Evolutionary conservation across 2,797 vertebrate species (phyloP).

Genomic region (Chelon labrosus): DNA sequence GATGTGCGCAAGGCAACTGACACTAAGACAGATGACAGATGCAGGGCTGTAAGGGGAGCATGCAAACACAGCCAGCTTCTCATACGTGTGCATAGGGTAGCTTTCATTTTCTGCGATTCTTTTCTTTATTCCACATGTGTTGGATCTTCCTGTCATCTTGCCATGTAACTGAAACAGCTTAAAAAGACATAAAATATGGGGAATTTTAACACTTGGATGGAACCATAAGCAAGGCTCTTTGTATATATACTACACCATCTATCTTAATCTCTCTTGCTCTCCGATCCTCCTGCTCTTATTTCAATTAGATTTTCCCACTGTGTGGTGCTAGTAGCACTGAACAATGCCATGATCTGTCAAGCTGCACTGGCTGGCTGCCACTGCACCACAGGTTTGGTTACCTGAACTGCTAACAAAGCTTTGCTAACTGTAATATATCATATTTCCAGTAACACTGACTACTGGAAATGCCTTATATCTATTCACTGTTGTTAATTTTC

Average conservation of each 20-base stretch:
- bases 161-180: background rate
- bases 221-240: constrained; percentile 14
- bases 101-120: constrained; percentile 3
- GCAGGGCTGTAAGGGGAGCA: constrained; percentile 15
- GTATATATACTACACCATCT: background rate
- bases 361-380: background rate
- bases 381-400: background rate
- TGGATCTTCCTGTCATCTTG: background rate
- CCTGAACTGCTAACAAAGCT: constrained; percentile 3
- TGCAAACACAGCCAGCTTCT: background rate
- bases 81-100: background rate
- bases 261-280: background rate
- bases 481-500: constrained; percentile 7
- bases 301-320: background rate
- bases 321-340: background rate
- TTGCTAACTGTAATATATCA: background rate
- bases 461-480: background rate
- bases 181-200: constrained; percentile 12
- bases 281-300: background rate
- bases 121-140: background rate
- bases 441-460: background rate
- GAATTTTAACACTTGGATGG: constrained; percentile 19
- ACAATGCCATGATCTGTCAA: background rate
- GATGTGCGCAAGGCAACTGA: constrained; percentile 3
- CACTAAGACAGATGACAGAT: background rate